phyloP scores from a whole-genome alignment of 2,113 vertebrate genomes.

The Archocentrus centrarchus region DNA sequence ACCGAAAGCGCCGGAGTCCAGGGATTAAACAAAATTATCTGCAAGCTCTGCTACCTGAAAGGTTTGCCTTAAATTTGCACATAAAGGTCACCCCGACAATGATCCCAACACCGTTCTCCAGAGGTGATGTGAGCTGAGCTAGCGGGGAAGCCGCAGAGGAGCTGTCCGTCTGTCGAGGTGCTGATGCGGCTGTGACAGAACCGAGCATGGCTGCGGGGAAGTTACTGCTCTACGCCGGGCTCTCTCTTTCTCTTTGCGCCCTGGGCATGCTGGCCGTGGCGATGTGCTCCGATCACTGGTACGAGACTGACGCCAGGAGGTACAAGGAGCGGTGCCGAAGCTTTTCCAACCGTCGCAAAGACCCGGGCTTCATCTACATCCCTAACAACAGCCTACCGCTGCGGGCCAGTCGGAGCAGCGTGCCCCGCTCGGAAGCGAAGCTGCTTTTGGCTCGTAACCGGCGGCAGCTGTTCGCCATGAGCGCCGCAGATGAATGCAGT shows the following conservation, averaged over 20 bases:
- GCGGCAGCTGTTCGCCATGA: conserved; percentile 98
- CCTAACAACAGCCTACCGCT: conserved; percentile 98
- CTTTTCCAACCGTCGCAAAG: conserved; percentile 94
- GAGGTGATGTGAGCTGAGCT: conserved; percentile 76
- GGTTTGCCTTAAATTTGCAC: background rate
- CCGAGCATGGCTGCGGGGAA: conserved; percentile 97
- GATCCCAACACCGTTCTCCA: conserved; percentile 40
- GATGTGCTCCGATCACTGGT: conserved; percentile 99
- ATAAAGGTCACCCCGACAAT: conserved; percentile 15
- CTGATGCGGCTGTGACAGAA: conserved; percentile 82
- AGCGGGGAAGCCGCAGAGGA: conserved; percentile 73
- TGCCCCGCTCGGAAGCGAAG: conserved; percentile 86
- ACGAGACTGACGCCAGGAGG: conserved; percentile 97
- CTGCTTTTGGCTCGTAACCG: conserved; percentile 91
- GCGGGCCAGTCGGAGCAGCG: conserved; percentile 89
- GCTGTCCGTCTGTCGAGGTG: conserved; percentile 86
- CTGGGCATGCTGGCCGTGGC: conserved; percentile 98
- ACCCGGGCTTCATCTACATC: conserved; percentile 99
- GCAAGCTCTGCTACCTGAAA: background rate
- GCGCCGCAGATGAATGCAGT: conserved; percentile 94
- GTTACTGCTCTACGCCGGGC: conserved; percentile 97
- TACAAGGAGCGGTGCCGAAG: conserved; percentile 96
- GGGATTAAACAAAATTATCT: background rate
- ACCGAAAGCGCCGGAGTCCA: conserved; percentile 9
- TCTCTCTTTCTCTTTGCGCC: conserved; percentile 96